phyloP scores from a whole-genome alignment of 2,888 invertebrate species.

The Leistus spinibarbis region DNA sequence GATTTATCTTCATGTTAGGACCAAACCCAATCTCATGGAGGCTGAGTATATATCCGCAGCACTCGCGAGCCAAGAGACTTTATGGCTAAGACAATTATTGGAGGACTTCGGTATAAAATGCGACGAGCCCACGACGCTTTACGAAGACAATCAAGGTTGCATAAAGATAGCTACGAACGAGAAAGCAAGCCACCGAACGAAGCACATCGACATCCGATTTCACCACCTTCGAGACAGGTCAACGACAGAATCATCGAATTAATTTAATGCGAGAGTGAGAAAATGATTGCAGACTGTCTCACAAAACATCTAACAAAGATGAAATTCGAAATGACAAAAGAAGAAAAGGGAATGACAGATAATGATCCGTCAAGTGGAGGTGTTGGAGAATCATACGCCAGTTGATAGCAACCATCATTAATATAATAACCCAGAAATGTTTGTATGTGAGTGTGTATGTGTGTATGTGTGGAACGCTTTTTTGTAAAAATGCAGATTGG shows the following conservation, averaged over 20 bases:
- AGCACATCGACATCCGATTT: too few species aligned
- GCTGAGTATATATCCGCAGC: constrained; percentile 14
- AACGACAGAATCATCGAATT: too few species aligned
- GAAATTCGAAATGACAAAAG: not conserved
- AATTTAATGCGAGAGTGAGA: constrained; percentile 2
- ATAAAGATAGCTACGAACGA: constrained; percentile 1
- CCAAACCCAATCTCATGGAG: constrained; percentile 5
- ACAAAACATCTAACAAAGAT: not conserved
- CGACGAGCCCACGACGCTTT: too few species aligned
- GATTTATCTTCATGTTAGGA: not conserved
- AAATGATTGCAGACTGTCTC: constrained; percentile 8
- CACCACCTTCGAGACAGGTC: too few species aligned
- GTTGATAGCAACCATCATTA: too few species aligned
- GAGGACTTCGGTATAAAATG: not conserved
- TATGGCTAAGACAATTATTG: constrained; percentile 5
- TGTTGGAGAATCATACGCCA: too few species aligned
- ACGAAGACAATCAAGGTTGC: constrained; percentile 14
- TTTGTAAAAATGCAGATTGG: too few species aligned
- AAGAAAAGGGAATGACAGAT: not conserved
- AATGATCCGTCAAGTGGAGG: not conserved
- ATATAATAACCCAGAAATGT: too few species aligned
- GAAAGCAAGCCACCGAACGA: constrained; percentile 6
- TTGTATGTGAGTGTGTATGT: too few species aligned
- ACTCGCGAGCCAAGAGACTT: constrained; percentile 1
- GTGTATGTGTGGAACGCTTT: too few species aligned